Conservation (phyloP, 92 coral and sea anemone species). For the Siderastrea siderea region DNA sequence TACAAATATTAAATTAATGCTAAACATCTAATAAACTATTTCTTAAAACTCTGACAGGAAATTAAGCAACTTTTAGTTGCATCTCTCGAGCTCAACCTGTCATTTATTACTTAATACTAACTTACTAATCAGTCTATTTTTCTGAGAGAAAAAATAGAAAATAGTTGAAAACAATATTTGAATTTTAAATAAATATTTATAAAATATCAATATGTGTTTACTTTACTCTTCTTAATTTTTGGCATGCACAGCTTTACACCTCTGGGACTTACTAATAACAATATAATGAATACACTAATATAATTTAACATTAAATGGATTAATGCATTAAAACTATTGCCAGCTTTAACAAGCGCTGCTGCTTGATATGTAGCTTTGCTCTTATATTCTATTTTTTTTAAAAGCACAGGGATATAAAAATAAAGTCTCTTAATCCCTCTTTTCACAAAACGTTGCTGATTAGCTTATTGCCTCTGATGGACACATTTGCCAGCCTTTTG, state of each 20-base stretch:
- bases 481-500: conserved; percentile 4
- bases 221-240: conserved; percentile 58
- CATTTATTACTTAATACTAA: not conserved
- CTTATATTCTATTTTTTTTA: conserved; percentile 8
- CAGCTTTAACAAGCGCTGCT: conserved; percentile 35
- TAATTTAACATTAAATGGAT: conserved; percentile 41
- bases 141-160: not conserved
- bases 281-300: conserved; percentile 28
- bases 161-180: conserved; percentile 50
- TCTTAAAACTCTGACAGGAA: not conserved
- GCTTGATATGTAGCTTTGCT: conserved; percentile 11
- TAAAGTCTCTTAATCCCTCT: conserved; percentile 38
- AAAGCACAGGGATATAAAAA: conserved; percentile 55
- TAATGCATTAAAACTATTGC: conserved; percentile 49
- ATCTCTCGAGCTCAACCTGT: conserved; percentile 9
- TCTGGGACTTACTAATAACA: conserved; percentile 31
- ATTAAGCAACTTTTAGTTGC: conserved; percentile 7
- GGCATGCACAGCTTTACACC: conserved; percentile 59
- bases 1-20: not conserved
- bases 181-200: conserved; percentile 75
- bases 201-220: conserved; percentile 71
- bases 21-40: conserved; percentile 9
- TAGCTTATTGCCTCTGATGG: conserved; percentile 14
- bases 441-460: conserved; percentile 14
- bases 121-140: not conserved